phyloP scores from a whole-genome alignment of 2,888 invertebrate species.

The Hemistola chrysoprasaria region DNA sequence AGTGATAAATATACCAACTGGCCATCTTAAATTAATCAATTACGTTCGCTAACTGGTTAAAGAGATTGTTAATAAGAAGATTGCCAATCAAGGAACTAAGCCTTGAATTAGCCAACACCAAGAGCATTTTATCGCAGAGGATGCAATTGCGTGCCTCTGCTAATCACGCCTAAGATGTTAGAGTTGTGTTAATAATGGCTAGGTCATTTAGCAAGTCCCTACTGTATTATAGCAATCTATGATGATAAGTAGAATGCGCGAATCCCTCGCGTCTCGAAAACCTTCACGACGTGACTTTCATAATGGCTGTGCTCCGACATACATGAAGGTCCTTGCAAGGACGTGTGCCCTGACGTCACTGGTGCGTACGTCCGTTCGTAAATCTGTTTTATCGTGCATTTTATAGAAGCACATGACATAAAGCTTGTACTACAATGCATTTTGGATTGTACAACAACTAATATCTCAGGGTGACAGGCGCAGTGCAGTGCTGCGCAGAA shows the following conservation, averaged over 20 bases:
- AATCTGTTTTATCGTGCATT: conserved; percentile 10
- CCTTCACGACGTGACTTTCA: conserved; percentile 31
- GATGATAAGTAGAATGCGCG: conserved; percentile 3
- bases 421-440: not conserved
- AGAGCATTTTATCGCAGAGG: conserved; percentile 13
- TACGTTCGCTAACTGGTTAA: not conserved
- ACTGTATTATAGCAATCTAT: conserved; percentile 2
- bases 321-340: conserved; percentile 30
- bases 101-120: conserved; percentile 14
- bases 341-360: conserved; percentile 16
- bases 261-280: conserved; percentile 22
- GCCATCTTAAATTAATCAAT: conserved; percentile 1
- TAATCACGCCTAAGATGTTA: conserved; percentile 25
- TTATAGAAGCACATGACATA: conserved; percentile 1
- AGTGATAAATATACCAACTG: too few species aligned
- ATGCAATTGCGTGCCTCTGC: conserved; percentile 22
- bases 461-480: too few species aligned
- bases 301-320: conserved; percentile 16
- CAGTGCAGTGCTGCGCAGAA: too few species aligned
- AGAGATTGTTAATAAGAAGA: conserved; percentile 7
- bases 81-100: conserved; percentile 9
- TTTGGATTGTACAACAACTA: conserved; percentile 1
- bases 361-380: not conserved
- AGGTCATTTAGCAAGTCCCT: conserved; percentile 23
- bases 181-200: conserved; percentile 20